A percentile compares a stretch with the other conserved stretches of the same genome.
phyloP scores from a whole-genome alignment of 2,888 invertebrate genomes.

The Polyommatus icarus region DNA sequence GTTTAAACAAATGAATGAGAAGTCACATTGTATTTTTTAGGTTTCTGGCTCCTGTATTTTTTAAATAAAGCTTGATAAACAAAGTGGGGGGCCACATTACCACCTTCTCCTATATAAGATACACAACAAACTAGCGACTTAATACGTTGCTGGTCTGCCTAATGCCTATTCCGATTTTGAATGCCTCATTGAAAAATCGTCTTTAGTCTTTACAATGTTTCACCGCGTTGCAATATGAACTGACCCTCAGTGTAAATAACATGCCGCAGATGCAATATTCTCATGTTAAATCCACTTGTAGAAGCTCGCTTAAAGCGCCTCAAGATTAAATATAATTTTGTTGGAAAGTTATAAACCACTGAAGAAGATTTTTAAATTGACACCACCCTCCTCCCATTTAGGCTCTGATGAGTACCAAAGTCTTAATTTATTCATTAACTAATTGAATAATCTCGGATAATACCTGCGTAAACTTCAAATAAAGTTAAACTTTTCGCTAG shows the following conservation, averaged over 20 bases:
- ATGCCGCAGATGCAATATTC: neutral
- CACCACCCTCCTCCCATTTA: neutral
- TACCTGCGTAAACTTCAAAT: neutral
- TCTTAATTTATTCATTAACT: neutral
- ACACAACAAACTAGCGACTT: no score
- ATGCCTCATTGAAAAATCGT: no score
- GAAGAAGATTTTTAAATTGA: neutral
- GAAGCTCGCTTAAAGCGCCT: neutral
- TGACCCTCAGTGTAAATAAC: neutral
- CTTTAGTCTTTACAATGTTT: no score
- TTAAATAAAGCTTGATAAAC: no score
- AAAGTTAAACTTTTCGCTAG: neutral
- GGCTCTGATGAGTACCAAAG: neutral
- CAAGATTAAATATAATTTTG: neutral
- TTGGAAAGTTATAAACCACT: neutral
- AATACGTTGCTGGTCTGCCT: no score
- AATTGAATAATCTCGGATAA: conserved; percentile 1
- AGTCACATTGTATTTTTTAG: no score
- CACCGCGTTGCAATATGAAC: neutral
- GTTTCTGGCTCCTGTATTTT: no score
- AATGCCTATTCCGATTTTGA: no score
- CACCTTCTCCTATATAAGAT: no score
- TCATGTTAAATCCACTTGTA: neutral
- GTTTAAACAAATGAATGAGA: no score
- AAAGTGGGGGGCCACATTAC: no score